These are phyloP conservation scores for Trogon melanurus DNA, from an alignment of 2,113 vertebrate genomes.

Conservation along the genomic window DNA sequence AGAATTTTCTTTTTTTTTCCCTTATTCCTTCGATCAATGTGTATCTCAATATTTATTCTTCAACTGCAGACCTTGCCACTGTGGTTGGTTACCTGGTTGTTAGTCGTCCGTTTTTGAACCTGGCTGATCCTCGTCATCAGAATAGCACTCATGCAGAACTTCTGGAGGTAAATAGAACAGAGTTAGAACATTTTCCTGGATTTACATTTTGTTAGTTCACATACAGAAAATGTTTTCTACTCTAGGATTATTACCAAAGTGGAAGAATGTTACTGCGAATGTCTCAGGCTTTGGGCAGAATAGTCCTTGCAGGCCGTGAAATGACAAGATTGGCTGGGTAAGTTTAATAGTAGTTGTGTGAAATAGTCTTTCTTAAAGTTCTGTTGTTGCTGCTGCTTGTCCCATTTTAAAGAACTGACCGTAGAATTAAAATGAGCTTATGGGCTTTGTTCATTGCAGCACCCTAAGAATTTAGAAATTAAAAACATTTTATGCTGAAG, in stretches of 20 bases:
- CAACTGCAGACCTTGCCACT: conserved; percentile 88
- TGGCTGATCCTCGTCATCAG: conserved; percentile 86
- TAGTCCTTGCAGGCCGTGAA: conserved; percentile 94
- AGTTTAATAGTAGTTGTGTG: not conserved
- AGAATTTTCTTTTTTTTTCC: not conserved
- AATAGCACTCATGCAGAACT: conserved; percentile 90
- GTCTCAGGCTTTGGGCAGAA: conserved; percentile 96
- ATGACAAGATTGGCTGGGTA: conserved; percentile 98
- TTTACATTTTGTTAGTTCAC: not conserved
- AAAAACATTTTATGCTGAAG: not conserved
- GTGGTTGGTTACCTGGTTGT: conserved; percentile 97
- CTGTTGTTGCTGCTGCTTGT: not conserved
- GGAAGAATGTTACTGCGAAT: conserved; percentile 96
- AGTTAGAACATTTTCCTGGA: not conserved
- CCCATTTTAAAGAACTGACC: not conserved
- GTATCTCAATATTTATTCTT: not conserved
- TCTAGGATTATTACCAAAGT: conserved; percentile 98
- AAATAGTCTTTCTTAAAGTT: not conserved
- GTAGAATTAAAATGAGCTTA: not conserved
- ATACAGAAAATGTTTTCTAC: not conserved
- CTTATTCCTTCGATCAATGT: not conserved
- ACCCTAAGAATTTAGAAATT: not conserved
- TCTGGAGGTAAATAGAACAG: conserved; percentile 83
- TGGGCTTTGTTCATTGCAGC: not conserved
- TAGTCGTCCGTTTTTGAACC: conserved; percentile 90